These are phyloP conservation scores for Tetrao urogallus DNA, from an alignment of 2,113 vertebrate genomes.

Conservation along the genomic window DNA sequence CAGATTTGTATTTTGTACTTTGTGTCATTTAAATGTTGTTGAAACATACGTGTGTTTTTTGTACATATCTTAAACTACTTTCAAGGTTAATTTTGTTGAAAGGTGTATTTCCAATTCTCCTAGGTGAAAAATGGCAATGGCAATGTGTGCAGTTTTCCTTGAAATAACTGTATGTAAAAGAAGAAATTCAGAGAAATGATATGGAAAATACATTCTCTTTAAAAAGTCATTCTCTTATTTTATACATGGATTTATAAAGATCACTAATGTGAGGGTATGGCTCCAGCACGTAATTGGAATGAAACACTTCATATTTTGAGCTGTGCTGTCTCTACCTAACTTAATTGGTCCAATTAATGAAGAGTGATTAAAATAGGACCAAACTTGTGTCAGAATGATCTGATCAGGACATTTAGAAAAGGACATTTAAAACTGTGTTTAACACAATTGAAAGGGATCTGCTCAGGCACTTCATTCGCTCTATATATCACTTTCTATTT, in stretches of 20 bases:
- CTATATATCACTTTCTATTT: too few species aligned
- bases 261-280: not conserved
- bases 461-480: not conserved
- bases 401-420: too few species aligned
- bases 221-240: not conserved
- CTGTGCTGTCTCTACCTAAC: rapidly evolving
- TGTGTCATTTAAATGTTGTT: not conserved
- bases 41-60: not conserved
- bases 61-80: not conserved
- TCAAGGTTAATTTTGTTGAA: not conserved
- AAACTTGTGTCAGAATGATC: not conserved
- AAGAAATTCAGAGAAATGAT: not conserved
- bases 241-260: not conserved
- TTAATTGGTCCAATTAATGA: not conserved
- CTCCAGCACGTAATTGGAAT: not conserved
- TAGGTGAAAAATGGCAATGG: not conserved
- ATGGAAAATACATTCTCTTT: not conserved
- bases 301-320: not conserved
- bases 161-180: not conserved
- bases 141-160: not conserved
- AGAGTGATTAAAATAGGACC: not conserved
- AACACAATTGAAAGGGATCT: not conserved
- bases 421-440: not conserved
- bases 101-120: conserved; percentile 24
- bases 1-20: not conserved